A percentile compares a stretch with the other conserved stretches of the same genome.
phyloP scores from a whole-genome alignment of 1,140 invertebrate genomes.

The Cheumatopsyche charites region DNA sequence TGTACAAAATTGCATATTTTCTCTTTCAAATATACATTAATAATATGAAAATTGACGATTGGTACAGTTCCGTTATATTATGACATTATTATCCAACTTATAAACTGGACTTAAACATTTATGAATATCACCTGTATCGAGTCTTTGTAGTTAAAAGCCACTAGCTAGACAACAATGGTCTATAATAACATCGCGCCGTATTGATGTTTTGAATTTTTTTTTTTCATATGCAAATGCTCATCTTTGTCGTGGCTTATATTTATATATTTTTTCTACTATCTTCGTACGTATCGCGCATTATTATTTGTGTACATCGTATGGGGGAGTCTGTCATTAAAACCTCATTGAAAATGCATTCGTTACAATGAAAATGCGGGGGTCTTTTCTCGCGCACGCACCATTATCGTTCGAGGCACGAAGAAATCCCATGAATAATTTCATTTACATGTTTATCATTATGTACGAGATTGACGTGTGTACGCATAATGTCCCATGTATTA shows the following conservation, averaged over 20 bases:
- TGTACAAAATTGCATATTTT: background rate
- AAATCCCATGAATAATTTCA: constrained; percentile 32
- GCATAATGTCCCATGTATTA: constrained; percentile 4
- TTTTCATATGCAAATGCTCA: no score
- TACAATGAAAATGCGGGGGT: constrained; percentile 32
- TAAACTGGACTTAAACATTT: no score
- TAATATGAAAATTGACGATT: background rate
- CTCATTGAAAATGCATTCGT: constrained; percentile 37
- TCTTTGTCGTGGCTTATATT: no score
- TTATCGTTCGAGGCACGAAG: constrained; percentile 19
- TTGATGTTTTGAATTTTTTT: no score
- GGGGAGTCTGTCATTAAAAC: constrained; percentile 36
- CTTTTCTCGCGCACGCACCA: constrained; percentile 19
- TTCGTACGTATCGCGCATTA: background rate
- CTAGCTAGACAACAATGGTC: no score
- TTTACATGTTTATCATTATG: constrained; percentile 11
- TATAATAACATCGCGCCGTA: no score
- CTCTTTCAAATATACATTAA: background rate
- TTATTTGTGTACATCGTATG: background rate
- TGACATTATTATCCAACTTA: background rate
- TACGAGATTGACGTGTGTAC: background rate
- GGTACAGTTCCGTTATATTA: background rate
- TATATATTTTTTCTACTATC: no score
- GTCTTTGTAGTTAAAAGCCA: no score
- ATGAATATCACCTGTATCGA: no score